Conservation (phyloP, 1,140 invertebrate genomes). For the Neocloeon triangulifer region DNA sequence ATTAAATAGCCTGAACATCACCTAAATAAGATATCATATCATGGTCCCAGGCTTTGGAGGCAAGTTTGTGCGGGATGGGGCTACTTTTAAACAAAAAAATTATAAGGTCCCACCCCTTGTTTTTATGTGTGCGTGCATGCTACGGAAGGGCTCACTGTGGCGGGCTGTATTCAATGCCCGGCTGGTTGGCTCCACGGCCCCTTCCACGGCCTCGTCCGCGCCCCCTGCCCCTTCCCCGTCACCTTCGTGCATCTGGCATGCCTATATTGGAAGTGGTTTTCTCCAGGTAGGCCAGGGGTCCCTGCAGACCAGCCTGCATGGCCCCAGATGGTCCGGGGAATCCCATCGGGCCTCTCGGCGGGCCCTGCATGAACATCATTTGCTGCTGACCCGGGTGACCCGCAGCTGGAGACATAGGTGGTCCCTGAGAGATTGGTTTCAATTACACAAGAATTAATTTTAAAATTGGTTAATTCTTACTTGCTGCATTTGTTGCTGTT, state of each 20-base stretch:
- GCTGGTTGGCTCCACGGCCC: conserved; percentile 34
- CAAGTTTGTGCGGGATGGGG: too few species aligned
- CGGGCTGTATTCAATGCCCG: too few species aligned
- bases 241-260: conserved; percentile 42
- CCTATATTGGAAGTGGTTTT: conserved; percentile 66
- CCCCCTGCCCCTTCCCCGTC: conserved; percentile 45
- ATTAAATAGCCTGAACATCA: too few species aligned
- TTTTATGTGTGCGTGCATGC: too few species aligned
- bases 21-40: too few species aligned
- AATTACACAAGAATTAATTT: too few species aligned
- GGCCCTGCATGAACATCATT: conserved; percentile 12
- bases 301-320: conserved; percentile 29
- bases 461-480: conserved; percentile 9
- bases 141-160: too few species aligned
- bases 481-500: conserved; percentile 23
- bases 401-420: too few species aligned
- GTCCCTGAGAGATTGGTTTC: too few species aligned
- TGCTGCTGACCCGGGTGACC: conserved; percentile 11
- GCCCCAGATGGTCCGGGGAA: neutral
- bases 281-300: conserved; percentile 51
- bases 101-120: too few species aligned
- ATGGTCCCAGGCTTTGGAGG: too few species aligned
- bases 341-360: conserved; percentile 9
- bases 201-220: conserved; percentile 37
- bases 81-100: too few species aligned